Evolutionary conservation across 1,140 invertebrate species (phyloP).

Genomic region (Antheraea pernyi): DNA sequence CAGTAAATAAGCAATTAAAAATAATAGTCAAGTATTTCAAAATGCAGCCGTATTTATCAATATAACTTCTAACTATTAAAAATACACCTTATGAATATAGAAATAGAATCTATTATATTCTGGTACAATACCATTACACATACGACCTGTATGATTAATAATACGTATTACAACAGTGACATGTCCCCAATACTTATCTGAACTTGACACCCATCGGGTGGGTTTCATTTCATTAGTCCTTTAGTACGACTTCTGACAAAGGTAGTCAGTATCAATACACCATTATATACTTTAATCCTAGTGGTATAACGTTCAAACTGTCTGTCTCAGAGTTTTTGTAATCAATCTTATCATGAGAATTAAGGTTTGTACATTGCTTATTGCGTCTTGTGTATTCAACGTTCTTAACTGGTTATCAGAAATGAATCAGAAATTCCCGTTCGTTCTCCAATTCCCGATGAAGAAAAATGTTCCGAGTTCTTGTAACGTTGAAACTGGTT

Average conservation of each 20-base stretch:
- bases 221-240: slow-evolving; percentile 33
- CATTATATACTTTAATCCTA: background rate
- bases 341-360: background rate
- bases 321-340: background rate
- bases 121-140: slow-evolving; percentile 18
- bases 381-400: background rate
- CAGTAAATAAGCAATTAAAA: background rate
- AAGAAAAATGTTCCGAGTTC: too few relatives aligned
- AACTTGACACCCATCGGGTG: slow-evolving; percentile 47
- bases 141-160: slow-evolving; percentile 34
- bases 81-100: background rate
- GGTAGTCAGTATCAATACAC: background rate
- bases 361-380: background rate
- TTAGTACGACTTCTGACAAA: slow-evolving; percentile 25
- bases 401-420: background rate
- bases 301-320: background rate
- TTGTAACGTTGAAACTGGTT: too few relatives aligned
- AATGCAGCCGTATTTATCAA: background rate
- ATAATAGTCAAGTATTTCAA: background rate
- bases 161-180: slow-evolving; percentile 34
- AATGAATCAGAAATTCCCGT: too few relatives aligned
- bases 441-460: too few relatives aligned
- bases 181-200: slow-evolving; percentile 38
- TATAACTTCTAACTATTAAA: background rate
- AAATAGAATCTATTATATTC: background rate